Conservation (phyloP, 2,113 vertebrate species). For the Lagenorhynchus albirostris region DNA sequence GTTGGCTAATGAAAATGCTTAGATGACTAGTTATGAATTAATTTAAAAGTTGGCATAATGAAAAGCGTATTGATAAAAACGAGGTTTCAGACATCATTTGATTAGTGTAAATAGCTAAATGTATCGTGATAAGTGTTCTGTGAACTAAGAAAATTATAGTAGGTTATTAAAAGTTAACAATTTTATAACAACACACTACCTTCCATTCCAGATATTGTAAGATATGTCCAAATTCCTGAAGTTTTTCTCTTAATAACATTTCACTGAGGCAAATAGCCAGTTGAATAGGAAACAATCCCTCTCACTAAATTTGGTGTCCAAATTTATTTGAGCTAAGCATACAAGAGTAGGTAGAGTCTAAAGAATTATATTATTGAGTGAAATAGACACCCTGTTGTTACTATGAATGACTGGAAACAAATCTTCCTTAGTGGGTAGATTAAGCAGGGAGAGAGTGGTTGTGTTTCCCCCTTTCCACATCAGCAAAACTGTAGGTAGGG, state of each 20-base stretch:
- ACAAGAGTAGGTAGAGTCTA: neutral
- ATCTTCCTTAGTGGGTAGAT: neutral
- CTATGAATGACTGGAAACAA: neutral
- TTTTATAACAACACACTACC: neutral
- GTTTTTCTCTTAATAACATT: neutral
- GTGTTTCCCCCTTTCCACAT: too few species aligned
- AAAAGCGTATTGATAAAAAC: neutral
- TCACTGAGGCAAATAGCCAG: neutral
- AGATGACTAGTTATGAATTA: constrained; percentile 8
- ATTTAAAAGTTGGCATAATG: neutral
- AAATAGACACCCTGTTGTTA: neutral
- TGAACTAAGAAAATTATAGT: constrained; percentile 8
- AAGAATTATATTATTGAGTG: neutral
- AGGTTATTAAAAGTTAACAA: neutral
- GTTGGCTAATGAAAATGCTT: neutral
- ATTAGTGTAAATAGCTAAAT: neutral
- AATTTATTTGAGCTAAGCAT: neutral
- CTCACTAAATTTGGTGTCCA: neutral
- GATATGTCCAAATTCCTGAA: neutral
- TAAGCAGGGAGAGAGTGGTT: neutral
- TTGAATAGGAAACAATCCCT: neutral
- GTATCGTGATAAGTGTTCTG: neutral
- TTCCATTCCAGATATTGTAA: neutral
- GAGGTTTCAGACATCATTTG: constrained; percentile 9
- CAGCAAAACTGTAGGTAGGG: neutral